These are phyloP conservation scores for Pseudochromis fuscus DNA, from an alignment of 2,797 vertebrate species.

Conservation along the genomic window DNA sequence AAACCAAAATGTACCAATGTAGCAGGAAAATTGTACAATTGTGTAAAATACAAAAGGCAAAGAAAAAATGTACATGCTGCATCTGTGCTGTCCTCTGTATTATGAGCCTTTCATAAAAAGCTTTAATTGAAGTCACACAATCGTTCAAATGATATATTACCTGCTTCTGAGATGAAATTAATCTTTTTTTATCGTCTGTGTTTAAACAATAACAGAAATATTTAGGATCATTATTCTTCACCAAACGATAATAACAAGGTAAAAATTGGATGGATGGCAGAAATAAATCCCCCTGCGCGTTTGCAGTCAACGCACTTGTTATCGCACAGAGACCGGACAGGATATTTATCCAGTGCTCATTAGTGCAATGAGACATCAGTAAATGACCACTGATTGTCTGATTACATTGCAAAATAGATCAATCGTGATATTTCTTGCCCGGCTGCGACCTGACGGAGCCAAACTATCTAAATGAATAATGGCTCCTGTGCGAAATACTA, in stretches of 20 bases:
- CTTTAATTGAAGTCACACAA: neutral
- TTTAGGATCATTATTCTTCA: slow-evolving; percentile 39
- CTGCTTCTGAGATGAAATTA: neutral
- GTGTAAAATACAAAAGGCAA: too few species aligned
- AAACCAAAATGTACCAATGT: neutral
- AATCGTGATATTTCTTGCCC: neutral
- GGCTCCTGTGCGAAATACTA: slow-evolving; percentile 18
- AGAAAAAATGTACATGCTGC: neutral
- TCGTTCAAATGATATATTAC: neutral
- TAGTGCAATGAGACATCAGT: slow-evolving; percentile 31
- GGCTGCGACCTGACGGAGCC: slow-evolving; percentile 8
- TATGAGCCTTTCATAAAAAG: neutral
- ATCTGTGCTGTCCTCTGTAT: neutral
- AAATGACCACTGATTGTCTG: slow-evolving; percentile 27
- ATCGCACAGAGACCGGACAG: slow-evolving; percentile 16
- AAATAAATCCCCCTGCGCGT: neutral
- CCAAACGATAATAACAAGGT: slow-evolving; percentile 15
- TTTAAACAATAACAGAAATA: slow-evolving; percentile 52
- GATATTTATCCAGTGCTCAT: slow-evolving; percentile 29
- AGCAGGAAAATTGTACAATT: too few species aligned
- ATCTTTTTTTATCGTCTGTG: neutral
- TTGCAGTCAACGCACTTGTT: neutral
- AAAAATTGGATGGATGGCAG: too few species aligned
- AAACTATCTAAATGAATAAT: slow-evolving; percentile 19
- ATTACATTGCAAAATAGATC: slow-evolving; percentile 39